Percentiles rank a stretch among this genome's conserved stretches.
Conservation (phyloP, 2,888 invertebrate genomes). For the Thymelicus acteon region DNA sequence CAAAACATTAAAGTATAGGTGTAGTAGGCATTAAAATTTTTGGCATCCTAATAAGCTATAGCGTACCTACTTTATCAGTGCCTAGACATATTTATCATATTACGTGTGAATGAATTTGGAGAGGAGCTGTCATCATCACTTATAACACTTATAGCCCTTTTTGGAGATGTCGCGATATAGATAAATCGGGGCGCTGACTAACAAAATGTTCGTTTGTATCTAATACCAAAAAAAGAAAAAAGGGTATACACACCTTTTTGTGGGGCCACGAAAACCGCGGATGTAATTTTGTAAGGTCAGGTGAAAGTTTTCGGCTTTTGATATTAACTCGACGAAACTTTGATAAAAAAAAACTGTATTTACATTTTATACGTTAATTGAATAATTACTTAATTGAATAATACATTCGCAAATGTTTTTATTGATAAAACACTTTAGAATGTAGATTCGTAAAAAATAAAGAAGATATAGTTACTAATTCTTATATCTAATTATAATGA, state of each 20-base stretch:
- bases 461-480: too few species aligned
- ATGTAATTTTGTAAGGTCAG: background rate
- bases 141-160: constrained; percentile 66
- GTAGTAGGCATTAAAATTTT: constrained; percentile 24
- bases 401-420: too few species aligned
- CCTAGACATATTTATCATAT: constrained; percentile 56
- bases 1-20: background rate
- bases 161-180: constrained; percentile 64
- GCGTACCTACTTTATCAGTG: constrained; percentile 47
- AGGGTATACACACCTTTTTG: constrained; percentile 57
- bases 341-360: too few species aligned
- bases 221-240: constrained; percentile 60
- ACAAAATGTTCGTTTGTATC: constrained; percentile 81
- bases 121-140: constrained; percentile 66
- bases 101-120: constrained; percentile 70
- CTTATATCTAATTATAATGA: too few species aligned
- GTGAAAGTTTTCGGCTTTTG: background rate
- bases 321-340: too few species aligned
- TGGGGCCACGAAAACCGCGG: constrained; percentile 51
- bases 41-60: constrained; percentile 47
- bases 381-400: too few species aligned
- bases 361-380: too few species aligned
- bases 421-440: too few species aligned
- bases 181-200: constrained; percentile 68
- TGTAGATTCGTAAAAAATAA: too few species aligned